A percentile compares a stretch with the other conserved stretches of the same genome.
These are phyloP conservation scores for Candoia aspera DNA, from an alignment of 2,113 vertebrate species.

Conservation along the genomic window DNA sequence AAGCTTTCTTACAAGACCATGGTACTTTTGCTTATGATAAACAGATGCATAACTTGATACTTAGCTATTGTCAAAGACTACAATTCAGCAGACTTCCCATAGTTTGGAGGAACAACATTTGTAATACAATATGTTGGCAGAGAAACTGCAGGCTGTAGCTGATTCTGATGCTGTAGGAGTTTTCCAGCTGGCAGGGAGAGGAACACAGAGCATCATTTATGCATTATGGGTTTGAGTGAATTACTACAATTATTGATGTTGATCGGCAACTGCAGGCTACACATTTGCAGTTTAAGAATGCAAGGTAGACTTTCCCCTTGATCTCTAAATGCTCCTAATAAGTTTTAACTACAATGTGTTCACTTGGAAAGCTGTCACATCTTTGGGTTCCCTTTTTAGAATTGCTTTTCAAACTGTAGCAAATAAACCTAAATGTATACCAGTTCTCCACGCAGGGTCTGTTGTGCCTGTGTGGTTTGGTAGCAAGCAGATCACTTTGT, in stretches of 20 bases:
- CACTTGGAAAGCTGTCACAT: conserved; percentile 50
- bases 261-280: background rate
- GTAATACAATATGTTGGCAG: conserved; percentile 16
- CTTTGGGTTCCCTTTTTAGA: conserved; percentile 21
- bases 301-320: conserved; percentile 42
- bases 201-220: background rate
- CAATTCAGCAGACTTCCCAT: background rate
- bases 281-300: rapidly evolving
- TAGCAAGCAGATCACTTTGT: background rate
- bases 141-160: conserved; percentile 8
- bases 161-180: conserved; percentile 18
- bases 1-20: background rate
- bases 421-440: background rate
- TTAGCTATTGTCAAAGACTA: background rate
- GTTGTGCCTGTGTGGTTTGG: conserved; percentile 7
- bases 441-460: rapidly evolving
- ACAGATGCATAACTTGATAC: background rate
- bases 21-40: background rate
- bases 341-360: conserved; percentile 39
- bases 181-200: conserved; percentile 10
- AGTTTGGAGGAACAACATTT: background rate
- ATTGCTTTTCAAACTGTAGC: conserved; percentile 37
- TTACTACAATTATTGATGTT: rapidly evolving
- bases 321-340: conserved; percentile 36
- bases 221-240: background rate